Conservation (phyloP, 2,888 invertebrate genomes). For the Cyclophora punctaria region DNA sequence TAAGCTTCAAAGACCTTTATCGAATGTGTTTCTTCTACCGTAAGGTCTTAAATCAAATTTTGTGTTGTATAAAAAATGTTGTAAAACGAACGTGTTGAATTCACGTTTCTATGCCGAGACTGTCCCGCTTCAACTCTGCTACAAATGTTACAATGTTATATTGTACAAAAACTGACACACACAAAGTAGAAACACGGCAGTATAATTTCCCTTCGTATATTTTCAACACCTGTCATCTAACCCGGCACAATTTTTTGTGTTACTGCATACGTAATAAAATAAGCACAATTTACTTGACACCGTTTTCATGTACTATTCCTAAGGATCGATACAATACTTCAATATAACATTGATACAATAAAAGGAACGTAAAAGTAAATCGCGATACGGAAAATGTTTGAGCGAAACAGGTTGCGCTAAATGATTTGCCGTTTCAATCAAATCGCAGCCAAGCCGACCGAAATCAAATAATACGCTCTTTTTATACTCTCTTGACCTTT, state of each 20-base stretch:
- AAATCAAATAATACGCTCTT: conserved; percentile 21
- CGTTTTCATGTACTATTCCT: conserved; percentile 3
- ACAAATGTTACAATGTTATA: not conserved
- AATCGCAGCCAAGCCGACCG: conserved; percentile 23
- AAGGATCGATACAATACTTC: conserved; percentile 9
- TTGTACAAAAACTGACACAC: too few species aligned
- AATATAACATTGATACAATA: conserved; percentile 23
- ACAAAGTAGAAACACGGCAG: too few species aligned
- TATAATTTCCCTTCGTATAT: too few species aligned
- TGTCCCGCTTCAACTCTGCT: not conserved
- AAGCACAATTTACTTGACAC: not conserved
- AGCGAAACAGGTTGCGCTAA: conserved; percentile 26
- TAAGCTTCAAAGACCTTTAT: conserved; percentile 20
- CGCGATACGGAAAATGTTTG: conserved; percentile 25
- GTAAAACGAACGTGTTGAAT: too few species aligned
- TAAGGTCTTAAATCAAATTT: conserved; percentile 25
- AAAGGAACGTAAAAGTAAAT: conserved; percentile 28
- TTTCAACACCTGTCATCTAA: too few species aligned
- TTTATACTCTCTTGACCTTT: conserved; percentile 22
- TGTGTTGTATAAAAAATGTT: conserved; percentile 16
- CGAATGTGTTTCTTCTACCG: conserved; percentile 19
- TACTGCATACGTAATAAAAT: too few species aligned
- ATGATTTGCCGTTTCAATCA: conserved; percentile 35
- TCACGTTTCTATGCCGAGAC: too few species aligned
- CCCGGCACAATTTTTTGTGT: too few species aligned